Percentiles rank a stretch among this genome's conserved stretches.
phyloP scores from a whole-genome alignment of 2,797 vertebrate genomes.

The Lutjanus campechanus region DNA sequence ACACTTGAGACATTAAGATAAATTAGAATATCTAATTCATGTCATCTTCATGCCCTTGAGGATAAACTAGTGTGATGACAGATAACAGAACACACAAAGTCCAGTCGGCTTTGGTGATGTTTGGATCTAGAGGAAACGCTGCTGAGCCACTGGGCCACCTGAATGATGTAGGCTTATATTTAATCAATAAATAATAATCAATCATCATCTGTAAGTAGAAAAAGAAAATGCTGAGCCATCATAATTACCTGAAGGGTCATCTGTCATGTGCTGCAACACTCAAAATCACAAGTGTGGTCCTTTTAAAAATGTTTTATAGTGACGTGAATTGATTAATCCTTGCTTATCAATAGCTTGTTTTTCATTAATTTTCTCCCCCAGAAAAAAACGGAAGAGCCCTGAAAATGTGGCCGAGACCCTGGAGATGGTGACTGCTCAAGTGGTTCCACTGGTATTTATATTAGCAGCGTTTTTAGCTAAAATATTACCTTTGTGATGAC shows the following conservation, averaged over 20 bases:
- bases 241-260: not conserved
- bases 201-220: not conserved
- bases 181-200: not conserved
- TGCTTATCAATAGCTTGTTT: not conserved
- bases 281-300: not conserved
- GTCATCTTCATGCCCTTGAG: too few species aligned
- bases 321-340: not conserved
- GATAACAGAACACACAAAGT: not conserved
- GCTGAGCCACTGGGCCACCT: not conserved
- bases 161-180: not conserved
- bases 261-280: not conserved
- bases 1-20: too few species aligned
- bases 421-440: constrained; percentile 32
- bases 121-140: not conserved
- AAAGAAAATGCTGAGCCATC: too few species aligned
- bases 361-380: not conserved
- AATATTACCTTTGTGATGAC: not conserved
- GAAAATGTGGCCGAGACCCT: not conserved
- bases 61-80: too few species aligned
- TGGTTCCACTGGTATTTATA: constrained; percentile 15
- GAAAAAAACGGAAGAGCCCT: constrained; percentile 31
- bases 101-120: too few species aligned
- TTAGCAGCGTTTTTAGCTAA: not conserved
- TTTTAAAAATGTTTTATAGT: not conserved
- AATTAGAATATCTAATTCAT: too few species aligned